These are phyloP conservation scores for Bradypodion pumilum DNA, from an alignment of 2,797 vertebrate species.

Conservation along the genomic window DNA sequence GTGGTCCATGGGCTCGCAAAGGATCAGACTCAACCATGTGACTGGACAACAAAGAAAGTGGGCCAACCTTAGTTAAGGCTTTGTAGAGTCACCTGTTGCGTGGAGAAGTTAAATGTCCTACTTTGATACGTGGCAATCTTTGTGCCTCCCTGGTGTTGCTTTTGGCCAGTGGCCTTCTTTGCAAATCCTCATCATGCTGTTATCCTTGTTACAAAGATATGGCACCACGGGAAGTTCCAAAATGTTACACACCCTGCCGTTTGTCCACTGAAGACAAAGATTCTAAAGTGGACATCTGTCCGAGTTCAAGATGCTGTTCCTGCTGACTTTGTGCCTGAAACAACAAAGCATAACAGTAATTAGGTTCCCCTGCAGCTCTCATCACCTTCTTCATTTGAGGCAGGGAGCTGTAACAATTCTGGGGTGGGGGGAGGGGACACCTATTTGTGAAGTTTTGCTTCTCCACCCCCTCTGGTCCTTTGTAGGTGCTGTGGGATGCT, in stretches of 20 bases:
- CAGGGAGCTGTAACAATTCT: not conserved
- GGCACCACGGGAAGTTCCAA: not conserved
- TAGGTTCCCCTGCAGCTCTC: not conserved
- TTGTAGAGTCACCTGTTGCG: not conserved
- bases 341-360: not conserved
- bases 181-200: not conserved
- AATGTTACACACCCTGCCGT: not conserved
- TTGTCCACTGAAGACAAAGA: not conserved
- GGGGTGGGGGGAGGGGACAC: too few species aligned
- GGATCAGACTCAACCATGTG: too few species aligned
- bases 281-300: not conserved
- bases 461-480: not conserved
- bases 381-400: not conserved
- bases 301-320: not conserved
- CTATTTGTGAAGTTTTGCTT: too few species aligned
- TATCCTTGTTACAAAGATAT: not conserved
- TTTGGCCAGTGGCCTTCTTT: not conserved
- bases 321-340: not conserved
- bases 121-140: not conserved
- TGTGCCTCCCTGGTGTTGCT: not conserved
- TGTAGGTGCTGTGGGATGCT: not conserved
- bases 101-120: not conserved
- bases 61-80: not conserved
- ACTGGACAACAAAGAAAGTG: not conserved
- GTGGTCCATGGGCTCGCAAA: too few species aligned